Evolutionary conservation across 1,140 invertebrate species (phyloP).

Genomic region (Carcinoscorpius rotundicauda): DNA sequence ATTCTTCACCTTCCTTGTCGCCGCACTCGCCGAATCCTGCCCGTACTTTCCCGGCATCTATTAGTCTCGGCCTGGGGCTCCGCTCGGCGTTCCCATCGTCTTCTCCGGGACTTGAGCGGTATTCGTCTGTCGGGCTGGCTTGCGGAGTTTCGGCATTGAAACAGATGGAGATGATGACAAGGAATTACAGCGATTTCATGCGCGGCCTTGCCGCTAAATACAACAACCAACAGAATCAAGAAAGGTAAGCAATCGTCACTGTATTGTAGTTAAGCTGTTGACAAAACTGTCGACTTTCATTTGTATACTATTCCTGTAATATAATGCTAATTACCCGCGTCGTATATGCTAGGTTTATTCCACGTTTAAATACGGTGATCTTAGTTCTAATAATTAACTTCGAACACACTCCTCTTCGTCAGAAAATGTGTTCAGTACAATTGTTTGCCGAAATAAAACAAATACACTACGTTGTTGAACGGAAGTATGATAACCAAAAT

Average conservation of each 20-base stretch:
- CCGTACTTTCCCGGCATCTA: constrained; percentile 13
- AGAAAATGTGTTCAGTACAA: too few relatives aligned
- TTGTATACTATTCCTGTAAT: too few relatives aligned
- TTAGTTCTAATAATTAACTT: too few relatives aligned
- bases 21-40: constrained; percentile 18
- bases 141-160: constrained; percentile 24
- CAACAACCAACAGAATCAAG: constrained; percentile 56
- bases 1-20: constrained; percentile 18
- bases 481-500: too few relatives aligned
- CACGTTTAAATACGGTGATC: too few relatives aligned
- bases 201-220: constrained; percentile 80
- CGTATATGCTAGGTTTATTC: too few relatives aligned
- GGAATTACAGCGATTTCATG: constrained; percentile 88
- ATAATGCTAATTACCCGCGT: too few relatives aligned
- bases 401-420: too few relatives aligned
- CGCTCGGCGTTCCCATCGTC: constrained; percentile 11
- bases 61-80: constrained; percentile 12
- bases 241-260: constrained; percentile 9
- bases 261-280: too few relatives aligned
- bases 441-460: too few relatives aligned
- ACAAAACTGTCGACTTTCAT: too few relatives aligned
- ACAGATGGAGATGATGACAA: constrained; percentile 34
- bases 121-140: constrained; percentile 10
- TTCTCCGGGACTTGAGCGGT: constrained; percentile 13
- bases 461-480: too few relatives aligned